Percentiles rank a stretch among this genome's conserved stretches.
phyloP scores from a whole-genome alignment of 2,113 vertebrate species.

The Micromys minutus region DNA sequence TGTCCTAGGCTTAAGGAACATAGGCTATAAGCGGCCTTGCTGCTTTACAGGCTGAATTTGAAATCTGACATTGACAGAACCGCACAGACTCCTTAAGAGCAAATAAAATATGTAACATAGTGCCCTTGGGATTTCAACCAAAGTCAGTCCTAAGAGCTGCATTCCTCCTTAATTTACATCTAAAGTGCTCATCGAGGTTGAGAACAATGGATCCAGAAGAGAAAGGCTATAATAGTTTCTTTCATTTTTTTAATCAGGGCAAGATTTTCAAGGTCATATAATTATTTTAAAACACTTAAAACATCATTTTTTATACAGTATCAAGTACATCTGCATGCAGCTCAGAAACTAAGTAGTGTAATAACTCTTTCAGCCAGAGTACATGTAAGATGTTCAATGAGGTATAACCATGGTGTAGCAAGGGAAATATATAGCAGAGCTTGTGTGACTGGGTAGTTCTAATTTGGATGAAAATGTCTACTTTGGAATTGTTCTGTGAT shows the following conservation, averaged over 20 bases:
- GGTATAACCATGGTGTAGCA: not conserved
- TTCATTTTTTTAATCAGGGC: constrained; percentile 56
- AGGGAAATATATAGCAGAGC: not conserved
- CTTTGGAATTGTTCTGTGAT: not conserved
- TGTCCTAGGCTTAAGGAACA: constrained; percentile 1
- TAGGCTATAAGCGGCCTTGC: not conserved
- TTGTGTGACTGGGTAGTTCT: constrained; percentile 29
- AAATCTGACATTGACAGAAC: constrained; percentile 70
- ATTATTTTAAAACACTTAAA: constrained; percentile 71
- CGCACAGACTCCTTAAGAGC: constrained; percentile 55
- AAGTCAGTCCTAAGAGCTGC: constrained; percentile 64
- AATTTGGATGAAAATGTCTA: constrained; percentile 2
- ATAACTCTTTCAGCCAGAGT: not conserved
- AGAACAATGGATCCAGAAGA: constrained; percentile 77
- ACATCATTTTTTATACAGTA: constrained; percentile 22
- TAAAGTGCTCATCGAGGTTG: constrained; percentile 72
- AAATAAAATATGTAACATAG: constrained; percentile 69
- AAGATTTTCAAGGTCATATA: constrained; percentile 76
- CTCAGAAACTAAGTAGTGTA: constrained; percentile 55
- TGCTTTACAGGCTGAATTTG: constrained; percentile 44
- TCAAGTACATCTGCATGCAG: constrained; percentile 54
- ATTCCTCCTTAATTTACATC: constrained; percentile 79
- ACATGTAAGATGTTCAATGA: constrained; percentile 4
- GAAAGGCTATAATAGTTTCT: constrained; percentile 72
- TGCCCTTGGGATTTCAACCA: constrained; percentile 66